Percentiles rank a stretch among this genome's conserved stretches.
phyloP scores from a whole-genome alignment of 2,113 vertebrate genomes.

The Microcebus jonahi region DNA sequence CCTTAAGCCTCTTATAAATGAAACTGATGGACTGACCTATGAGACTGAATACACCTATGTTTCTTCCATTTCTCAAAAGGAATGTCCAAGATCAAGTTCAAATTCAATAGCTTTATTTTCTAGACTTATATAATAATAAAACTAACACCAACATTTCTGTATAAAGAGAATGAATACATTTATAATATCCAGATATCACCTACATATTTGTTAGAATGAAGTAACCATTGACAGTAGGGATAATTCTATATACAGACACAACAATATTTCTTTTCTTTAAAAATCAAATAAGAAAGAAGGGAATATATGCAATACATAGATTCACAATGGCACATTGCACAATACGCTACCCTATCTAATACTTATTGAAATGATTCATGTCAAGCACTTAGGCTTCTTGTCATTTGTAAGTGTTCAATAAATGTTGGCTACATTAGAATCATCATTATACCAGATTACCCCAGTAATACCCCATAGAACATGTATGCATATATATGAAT shows the following conservation, averaged over 20 bases:
- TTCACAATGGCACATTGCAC: background rate
- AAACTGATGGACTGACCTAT: conserved; percentile 71
- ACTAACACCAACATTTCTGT: conserved; percentile 32
- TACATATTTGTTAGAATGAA: background rate
- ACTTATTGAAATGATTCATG: background rate
- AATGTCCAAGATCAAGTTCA: conserved; percentile 76
- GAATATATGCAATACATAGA: background rate
- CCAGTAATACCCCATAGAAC: background rate
- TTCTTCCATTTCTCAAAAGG: conserved; percentile 57
- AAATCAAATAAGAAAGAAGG: background rate
- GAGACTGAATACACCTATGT: conserved; percentile 65
- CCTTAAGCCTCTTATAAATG: conserved; percentile 72
- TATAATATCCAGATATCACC: background rate
- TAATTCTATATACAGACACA: background rate
- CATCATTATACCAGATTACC: background rate
- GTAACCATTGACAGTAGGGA: background rate
- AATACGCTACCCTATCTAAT: background rate
- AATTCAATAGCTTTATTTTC: conserved; percentile 75
- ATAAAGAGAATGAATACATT: background rate
- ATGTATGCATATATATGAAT: background rate
- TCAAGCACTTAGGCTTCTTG: background rate
- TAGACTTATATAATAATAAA: conserved; percentile 44
- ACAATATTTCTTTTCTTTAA: background rate
- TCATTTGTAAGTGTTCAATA: background rate
- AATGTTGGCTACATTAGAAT: background rate